These are phyloP conservation scores for Pygoscelis adeliae DNA, from an alignment of 2,113 vertebrate species.

Conservation along the genomic window DNA sequence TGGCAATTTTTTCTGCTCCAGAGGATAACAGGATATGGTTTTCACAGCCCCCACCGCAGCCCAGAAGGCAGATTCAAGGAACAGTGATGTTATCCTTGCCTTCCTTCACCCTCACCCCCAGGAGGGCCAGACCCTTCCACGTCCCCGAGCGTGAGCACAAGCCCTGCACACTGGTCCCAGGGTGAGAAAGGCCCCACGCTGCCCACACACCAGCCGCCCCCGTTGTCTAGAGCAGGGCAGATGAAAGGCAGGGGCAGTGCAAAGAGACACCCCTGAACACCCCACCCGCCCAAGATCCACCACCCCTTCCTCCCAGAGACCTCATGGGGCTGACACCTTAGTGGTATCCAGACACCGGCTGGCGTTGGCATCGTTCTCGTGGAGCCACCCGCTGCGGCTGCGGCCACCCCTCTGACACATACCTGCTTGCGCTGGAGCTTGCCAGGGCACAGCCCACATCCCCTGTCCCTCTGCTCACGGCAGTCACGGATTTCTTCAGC, in stretches of 20 bases:
- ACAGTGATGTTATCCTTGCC: background rate
- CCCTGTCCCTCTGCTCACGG: background rate
- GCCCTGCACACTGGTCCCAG: background rate
- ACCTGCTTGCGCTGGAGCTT: background rate
- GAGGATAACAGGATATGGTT: background rate
- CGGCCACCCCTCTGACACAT: background rate
- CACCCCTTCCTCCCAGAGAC: rapidly evolving
- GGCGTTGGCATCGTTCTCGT: rapidly evolving
- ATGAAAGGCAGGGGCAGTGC: background rate
- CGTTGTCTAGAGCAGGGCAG: background rate
- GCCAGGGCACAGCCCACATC: background rate
- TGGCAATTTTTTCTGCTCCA: constrained; percentile 13
- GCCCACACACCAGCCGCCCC: background rate
- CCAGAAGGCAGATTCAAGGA: background rate
- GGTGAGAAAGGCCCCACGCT: background rate
- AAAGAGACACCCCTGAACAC: background rate
- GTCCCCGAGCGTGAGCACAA: rapidly evolving
- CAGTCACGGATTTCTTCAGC: background rate
- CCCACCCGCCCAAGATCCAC: background rate
- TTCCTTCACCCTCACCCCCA: background rate
- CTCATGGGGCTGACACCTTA: background rate
- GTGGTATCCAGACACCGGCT: background rate
- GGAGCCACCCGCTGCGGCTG: background rate
- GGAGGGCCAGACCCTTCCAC: rapidly evolving
- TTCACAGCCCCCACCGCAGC: background rate